Conservation (phyloP, 2,797 vertebrate genomes). For the Macropus fuliginosus region DNA sequence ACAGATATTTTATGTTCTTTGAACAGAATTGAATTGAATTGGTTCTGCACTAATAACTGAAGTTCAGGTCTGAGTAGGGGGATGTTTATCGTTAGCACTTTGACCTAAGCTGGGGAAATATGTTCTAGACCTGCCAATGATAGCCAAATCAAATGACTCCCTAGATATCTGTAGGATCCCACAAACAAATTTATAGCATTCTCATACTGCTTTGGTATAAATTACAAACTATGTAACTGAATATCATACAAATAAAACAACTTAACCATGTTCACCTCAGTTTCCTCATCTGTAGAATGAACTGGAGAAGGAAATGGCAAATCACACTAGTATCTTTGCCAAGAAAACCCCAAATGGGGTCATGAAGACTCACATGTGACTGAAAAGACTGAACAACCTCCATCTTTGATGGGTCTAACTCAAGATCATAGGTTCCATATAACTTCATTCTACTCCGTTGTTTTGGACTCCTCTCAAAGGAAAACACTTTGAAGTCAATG, state of each 20-base stretch:
- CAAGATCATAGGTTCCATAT: background rate
- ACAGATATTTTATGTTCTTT: background rate
- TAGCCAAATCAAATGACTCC: background rate
- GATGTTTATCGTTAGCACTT: background rate
- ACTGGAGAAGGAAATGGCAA: background rate
- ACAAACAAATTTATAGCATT: background rate
- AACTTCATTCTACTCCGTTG: background rate
- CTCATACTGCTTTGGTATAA: background rate
- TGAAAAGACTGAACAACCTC: background rate
- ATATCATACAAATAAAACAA: background rate
- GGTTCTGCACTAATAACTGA: background rate
- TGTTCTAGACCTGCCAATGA: background rate
- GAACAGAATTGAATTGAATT: background rate
- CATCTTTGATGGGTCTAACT: background rate
- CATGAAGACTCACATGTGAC: background rate
- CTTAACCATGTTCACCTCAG: background rate
- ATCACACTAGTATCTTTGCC: background rate
- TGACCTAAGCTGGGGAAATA: background rate
- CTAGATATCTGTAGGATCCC: background rate
- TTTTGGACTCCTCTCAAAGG: background rate
- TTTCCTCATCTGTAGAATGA: background rate
- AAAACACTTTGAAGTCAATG: background rate
- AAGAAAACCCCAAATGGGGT: no score
- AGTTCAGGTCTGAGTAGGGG: background rate
- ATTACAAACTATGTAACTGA: background rate